Percentiles rank a stretch among this genome's conserved stretches.
phyloP scores from a whole-genome alignment of 2,888 invertebrate species.

The Lithodes maja region DNA sequence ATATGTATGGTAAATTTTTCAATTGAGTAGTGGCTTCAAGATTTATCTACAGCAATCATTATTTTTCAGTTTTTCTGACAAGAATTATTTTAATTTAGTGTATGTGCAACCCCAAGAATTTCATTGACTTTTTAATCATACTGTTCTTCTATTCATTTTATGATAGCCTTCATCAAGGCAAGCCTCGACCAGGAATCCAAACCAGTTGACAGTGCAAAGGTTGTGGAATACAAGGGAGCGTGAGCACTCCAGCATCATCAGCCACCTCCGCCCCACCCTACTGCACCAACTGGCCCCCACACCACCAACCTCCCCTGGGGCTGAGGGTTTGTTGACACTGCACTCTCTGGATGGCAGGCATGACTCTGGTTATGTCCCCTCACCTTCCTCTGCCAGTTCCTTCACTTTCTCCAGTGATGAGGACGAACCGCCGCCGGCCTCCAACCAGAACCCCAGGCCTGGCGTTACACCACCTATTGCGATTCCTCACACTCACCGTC shows the following conservation, averaged over 20 bases:
- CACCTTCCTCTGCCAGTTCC: constrained; percentile 45
- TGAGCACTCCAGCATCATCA: constrained; percentile 18
- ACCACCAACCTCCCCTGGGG: constrained; percentile 3
- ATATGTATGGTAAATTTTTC: too few relatives aligned
- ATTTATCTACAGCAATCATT: too few relatives aligned
- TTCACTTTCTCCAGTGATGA: constrained; percentile 61
- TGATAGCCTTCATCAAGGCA: too few relatives aligned
- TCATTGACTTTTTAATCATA: too few relatives aligned
- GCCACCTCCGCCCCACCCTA: constrained; percentile 18
- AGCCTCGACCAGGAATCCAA: too few relatives aligned
- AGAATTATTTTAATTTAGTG: too few relatives aligned
- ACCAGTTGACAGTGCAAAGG: too few relatives aligned
- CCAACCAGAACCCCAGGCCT: not conserved
- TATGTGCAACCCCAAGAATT: too few relatives aligned
- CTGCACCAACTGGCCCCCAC: not conserved
- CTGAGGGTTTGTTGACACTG: constrained; percentile 44
- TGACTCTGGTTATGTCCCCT: constrained; percentile 55
- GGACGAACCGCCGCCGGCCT: constrained; percentile 20
- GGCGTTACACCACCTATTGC: constrained; percentile 51
- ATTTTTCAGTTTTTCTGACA: too few relatives aligned
- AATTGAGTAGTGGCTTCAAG: too few relatives aligned
- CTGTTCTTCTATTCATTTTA: too few relatives aligned
- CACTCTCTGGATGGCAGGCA: constrained; percentile 36
- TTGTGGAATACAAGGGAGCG: too few relatives aligned
- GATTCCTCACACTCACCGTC: constrained; percentile 37